phyloP scores from a whole-genome alignment of 2,113 vertebrate genomes.

The Cichladusa arquata region DNA sequence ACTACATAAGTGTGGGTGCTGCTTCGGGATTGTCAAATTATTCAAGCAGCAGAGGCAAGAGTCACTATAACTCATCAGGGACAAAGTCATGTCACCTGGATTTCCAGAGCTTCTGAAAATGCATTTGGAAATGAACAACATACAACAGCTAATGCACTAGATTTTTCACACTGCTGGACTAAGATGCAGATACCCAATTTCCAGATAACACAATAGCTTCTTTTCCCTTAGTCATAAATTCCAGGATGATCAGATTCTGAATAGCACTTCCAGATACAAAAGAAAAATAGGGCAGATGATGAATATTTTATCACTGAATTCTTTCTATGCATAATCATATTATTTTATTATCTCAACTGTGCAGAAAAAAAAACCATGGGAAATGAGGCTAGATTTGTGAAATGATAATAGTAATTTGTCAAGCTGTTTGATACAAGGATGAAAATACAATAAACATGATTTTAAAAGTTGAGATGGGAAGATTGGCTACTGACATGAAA shows the following conservation, averaged over 20 bases:
- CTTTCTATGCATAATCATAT: constrained; percentile 53
- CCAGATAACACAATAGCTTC: constrained; percentile 12
- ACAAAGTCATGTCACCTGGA: neutral
- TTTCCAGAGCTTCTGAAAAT: constrained; percentile 15
- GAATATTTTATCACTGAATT: constrained; percentile 52
- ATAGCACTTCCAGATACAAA: constrained; percentile 28
- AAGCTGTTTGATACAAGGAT: constrained; percentile 35
- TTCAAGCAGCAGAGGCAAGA: neutral
- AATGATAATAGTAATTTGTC: constrained; percentile 52
- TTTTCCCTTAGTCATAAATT: constrained; percentile 46
- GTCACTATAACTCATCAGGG: neutral
- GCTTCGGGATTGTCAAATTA: neutral
- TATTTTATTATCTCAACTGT: constrained; percentile 57
- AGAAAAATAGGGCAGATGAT: constrained; percentile 60
- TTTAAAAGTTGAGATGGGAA: constrained; percentile 28
- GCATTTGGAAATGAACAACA: constrained; percentile 3
- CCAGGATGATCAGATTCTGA: constrained; percentile 30
- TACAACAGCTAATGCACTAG: neutral
- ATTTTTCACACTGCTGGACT: neutral
- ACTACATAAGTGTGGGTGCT: neutral
- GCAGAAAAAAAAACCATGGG: constrained; percentile 16
- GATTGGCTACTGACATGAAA: constrained; percentile 9
- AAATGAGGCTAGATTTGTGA: constrained; percentile 56
- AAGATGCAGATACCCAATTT: constrained; percentile 12
- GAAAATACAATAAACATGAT: constrained; percentile 49